Percentiles rank a stretch among this genome's conserved stretches.
Evolutionary conservation across 2,888 invertebrate species (phyloP).

Genomic region (Coleophora flavipennella): DNA sequence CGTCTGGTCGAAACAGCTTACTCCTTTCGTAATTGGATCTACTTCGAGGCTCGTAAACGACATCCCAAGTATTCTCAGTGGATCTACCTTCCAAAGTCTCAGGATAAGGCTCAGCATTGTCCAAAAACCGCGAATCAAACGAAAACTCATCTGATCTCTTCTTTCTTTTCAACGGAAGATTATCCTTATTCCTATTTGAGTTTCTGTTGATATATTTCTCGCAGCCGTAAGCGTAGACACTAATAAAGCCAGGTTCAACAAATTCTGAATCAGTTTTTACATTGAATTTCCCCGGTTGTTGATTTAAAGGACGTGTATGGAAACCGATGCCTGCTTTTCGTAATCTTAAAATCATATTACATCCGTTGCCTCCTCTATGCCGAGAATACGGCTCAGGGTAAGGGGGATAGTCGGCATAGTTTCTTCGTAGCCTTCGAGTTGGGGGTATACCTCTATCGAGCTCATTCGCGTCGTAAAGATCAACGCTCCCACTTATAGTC

Average conservation of each 20-base stretch:
- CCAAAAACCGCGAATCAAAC: constrained; percentile 41
- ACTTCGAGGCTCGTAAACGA: constrained; percentile 44
- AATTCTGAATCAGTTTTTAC: constrained; percentile 87
- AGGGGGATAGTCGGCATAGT: constrained; percentile 51
- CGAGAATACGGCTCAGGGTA: constrained; percentile 34
- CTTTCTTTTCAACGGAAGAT: constrained; percentile 41
- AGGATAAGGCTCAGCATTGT: constrained; percentile 21
- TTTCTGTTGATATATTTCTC: constrained; percentile 71
- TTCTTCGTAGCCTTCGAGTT: constrained; percentile 38
- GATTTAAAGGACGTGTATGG: constrained; percentile 79
- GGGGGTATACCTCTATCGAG: constrained; percentile 44
- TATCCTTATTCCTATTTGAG: constrained; percentile 50
- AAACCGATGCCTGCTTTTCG: constrained; percentile 86
- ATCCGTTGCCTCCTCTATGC: constrained; percentile 65
- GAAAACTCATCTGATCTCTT: constrained; percentile 55
- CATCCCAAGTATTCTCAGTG: constrained; percentile 44
- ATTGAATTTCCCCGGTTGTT: constrained; percentile 79
- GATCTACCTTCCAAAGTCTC: constrained; percentile 36
- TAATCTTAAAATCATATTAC: constrained; percentile 84
- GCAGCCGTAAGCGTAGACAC: constrained; percentile 89
- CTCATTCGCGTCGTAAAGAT: constrained; percentile 65
- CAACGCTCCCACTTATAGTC: constrained; percentile 83
- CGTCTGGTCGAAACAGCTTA: constrained; percentile 63
- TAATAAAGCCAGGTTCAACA: constrained; percentile 87
- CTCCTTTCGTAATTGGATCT: constrained; percentile 60